phyloP scores from a whole-genome alignment of 2,113 vertebrate genomes.

The Thunnus thynnus region DNA sequence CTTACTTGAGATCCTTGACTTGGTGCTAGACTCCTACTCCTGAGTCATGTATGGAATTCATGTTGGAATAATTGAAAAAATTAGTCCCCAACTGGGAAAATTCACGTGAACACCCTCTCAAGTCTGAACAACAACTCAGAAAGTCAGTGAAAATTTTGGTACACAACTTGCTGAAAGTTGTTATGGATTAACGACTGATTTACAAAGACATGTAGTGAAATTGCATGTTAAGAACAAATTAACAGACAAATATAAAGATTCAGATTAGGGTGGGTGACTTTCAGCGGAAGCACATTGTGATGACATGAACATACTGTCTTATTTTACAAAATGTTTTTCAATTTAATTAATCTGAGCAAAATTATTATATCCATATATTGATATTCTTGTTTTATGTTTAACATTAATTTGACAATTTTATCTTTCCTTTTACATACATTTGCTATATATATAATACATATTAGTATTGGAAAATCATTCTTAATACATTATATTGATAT shows the following conservation, averaged over 20 bases:
- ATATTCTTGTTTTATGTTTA: not conserved
- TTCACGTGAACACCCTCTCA: too few species aligned
- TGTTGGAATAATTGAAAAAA: too few species aligned
- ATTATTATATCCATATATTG: too few species aligned
- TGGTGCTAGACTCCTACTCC: too few species aligned
- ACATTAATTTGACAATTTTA: not conserved
- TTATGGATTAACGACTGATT: not conserved
- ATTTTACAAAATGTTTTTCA: not conserved
- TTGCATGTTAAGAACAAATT: not conserved
- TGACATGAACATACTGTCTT: not conserved
- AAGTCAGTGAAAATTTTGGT: too few species aligned
- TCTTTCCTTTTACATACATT: not conserved
- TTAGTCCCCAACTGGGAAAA: too few species aligned
- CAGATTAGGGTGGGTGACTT: not conserved
- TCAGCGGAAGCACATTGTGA: not conserved
- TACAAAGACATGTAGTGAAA: not conserved
- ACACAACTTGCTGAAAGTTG: not conserved
- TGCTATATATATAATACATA: too few species aligned
- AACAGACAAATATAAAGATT: not conserved
- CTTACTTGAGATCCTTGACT: too few species aligned
- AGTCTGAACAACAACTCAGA: too few species aligned
- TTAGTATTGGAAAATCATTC: too few species aligned
- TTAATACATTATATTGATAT: not conserved
- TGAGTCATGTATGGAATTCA: too few species aligned
- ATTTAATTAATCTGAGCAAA: not conserved